Evolutionary conservation across 2,888 invertebrate species (phyloP), one percentile per base, ranked within the genome.

Genomic region (Ceratothoa steindachneri): DNA sequence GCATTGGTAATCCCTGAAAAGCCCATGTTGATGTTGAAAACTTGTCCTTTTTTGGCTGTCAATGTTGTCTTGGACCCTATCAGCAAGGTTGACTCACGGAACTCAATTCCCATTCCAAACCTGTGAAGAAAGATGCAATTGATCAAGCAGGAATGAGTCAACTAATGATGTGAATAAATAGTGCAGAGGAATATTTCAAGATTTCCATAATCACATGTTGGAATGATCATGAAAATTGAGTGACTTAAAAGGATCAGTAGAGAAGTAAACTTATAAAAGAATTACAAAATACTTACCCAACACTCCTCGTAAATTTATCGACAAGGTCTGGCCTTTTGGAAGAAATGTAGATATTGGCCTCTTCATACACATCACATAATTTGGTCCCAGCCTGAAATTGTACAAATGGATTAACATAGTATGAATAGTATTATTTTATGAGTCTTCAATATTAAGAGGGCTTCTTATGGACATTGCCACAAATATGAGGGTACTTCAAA

Each of bases 31-130:
- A 99, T 88, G 84, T 97, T 97, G 83, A 97, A 98, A 0, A 96
- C 90, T 97, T 99, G 98, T 71, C 95, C 95, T 85, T 95, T 96
- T 82, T 90, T 92, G 0, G 91, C 90, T 1, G 89, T 84, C 0
- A 90, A 89, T 55, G 88, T 89, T 19, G 80, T 93, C 87, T 97
- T 99, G 0, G 94, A 92, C 0, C 93, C 93, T 82, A 99, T 93
- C 0, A 96, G 88, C 72, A 98, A 87, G 0, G 95, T 93, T 81
- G 93, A 93, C 85, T 99, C 99, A 72, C 97, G 90, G 84, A 99
- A 99, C 84, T 99, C 98, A 81, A 99, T 93, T 5, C 99, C 99
- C 90, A 94, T 98, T 0, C 90, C 95, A 86, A 99, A 99, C 3
- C 90, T 90, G 82, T 52, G 84, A 69, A 52, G 24, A 9, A 83